phyloP scores from a whole-genome alignment of 2,888 invertebrate genomes.

The Rhorus exstirpatorius region DNA sequence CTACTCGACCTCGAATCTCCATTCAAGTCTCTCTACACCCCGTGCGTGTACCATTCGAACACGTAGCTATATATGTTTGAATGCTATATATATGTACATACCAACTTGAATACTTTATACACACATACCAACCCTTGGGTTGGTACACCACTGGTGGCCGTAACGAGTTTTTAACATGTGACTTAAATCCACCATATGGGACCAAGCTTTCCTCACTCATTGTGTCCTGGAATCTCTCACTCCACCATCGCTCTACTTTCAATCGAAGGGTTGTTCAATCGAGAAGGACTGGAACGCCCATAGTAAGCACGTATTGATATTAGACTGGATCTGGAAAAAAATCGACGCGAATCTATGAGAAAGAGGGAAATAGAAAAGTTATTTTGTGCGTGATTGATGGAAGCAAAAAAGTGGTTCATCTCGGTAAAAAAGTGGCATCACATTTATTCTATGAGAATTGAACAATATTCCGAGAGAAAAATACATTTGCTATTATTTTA shows the following conservation, averaged over 20 bases:
- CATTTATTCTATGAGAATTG: not conserved
- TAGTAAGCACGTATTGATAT: not conserved
- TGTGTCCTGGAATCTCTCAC: constrained; percentile 22
- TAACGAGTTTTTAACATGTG: constrained; percentile 68
- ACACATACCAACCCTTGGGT: constrained; percentile 60
- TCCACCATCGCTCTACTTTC: not conserved
- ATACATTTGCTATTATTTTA: too few species aligned
- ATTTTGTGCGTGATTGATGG: not conserved
- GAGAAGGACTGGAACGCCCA: constrained; percentile 5
- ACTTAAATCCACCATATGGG: constrained; percentile 69
- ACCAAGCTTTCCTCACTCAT: constrained; percentile 48
- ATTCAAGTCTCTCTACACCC: constrained; percentile 70
- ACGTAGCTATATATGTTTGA: constrained; percentile 19
- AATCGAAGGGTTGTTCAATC: constrained; percentile 7
- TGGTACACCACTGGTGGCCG: constrained; percentile 54
- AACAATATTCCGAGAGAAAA: not conserved
- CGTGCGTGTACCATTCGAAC: constrained; percentile 68
- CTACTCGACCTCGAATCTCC: constrained; percentile 75
- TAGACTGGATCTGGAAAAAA: not conserved
- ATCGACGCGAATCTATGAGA: not conserved
- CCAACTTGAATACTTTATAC: too few species aligned
- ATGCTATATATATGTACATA: too few species aligned
- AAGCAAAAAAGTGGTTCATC: not conserved
- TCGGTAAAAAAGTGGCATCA: not conserved
- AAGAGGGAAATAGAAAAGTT: too few species aligned